These are phyloP conservation scores for Melanotaenia nigrans DNA, from an alignment of 2,797 vertebrate species.

Conservation along the genomic window DNA sequence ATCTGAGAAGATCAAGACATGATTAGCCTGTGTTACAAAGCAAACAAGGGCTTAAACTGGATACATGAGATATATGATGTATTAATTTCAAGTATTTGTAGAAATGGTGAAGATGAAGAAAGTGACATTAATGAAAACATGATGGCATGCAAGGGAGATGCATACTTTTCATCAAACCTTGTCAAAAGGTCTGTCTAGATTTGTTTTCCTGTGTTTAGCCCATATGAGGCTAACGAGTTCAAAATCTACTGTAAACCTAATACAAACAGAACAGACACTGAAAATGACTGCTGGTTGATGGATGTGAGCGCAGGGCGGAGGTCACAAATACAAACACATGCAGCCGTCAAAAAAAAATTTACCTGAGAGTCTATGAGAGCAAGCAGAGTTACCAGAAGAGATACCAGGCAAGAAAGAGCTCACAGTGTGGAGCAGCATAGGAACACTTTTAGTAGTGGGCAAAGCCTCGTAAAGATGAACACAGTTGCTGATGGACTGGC, in stretches of 20 bases:
- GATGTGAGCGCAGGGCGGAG: constrained; percentile 35
- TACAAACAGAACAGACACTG: constrained; percentile 17
- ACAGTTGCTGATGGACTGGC: constrained; percentile 99
- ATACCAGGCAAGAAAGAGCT: constrained; percentile 99
- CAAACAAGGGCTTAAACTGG: neutral
- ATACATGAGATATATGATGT: constrained; percentile 2
- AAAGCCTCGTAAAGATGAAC: constrained; percentile 98
- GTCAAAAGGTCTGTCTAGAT: neutral
- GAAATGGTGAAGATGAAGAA: neutral
- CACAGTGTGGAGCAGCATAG: constrained; percentile 98
- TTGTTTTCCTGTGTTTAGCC: neutral
- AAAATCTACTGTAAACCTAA: constrained; percentile 24
- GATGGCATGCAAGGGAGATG: constrained; percentile 56
- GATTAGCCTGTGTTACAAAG: constrained; percentile 9
- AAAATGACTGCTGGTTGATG: constrained; percentile 11
- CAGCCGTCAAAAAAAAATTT: constrained; percentile 83
- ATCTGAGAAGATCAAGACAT: constrained; percentile 77
- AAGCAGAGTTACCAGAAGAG: constrained; percentile 94
- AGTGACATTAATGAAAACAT: constrained; percentile 16
- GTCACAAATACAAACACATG: constrained; percentile 59
- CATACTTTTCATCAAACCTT: neutral
- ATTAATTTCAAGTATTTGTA: constrained; percentile 16
- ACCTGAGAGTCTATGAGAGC: constrained; percentile 99
- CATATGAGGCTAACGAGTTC: constrained; percentile 8
- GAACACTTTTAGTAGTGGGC: constrained; percentile 97